A percentile compares a stretch with the other conserved stretches of the same genome.
phyloP scores from a whole-genome alignment of 2,888 invertebrate species.

The Sminthurides aquaticus region DNA sequence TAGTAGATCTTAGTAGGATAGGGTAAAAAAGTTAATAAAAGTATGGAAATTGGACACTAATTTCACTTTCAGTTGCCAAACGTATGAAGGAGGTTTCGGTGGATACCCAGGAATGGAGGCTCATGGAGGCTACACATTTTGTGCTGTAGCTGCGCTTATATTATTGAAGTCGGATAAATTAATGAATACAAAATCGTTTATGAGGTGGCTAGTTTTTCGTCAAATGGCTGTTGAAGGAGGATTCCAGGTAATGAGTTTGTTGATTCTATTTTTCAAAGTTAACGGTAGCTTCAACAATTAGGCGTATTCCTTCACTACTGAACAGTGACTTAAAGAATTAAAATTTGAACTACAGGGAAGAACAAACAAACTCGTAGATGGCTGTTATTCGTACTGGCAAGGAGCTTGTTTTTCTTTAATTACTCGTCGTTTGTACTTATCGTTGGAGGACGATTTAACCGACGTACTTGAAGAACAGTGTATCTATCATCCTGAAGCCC shows the following conservation, averaged over 20 bases:
- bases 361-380: constrained; percentile 96
- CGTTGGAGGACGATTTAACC: constrained; percentile 19
- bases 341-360: constrained; percentile 97
- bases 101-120: constrained; percentile 93
- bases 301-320: too few relatives aligned
- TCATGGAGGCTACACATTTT: constrained; percentile 98
- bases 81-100: constrained; percentile 97
- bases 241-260: constrained; percentile 29
- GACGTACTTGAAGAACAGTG: constrained; percentile 49
- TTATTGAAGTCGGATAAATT: constrained; percentile 67
- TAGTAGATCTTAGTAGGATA: background rate
- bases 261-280: background rate
- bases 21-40: too few relatives aligned
- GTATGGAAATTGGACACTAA: too few relatives aligned
- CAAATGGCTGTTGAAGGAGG: constrained; percentile 41
- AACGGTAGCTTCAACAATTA: too few relatives aligned
- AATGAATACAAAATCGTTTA: constrained; percentile 66
- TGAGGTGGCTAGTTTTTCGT: constrained; percentile 45
- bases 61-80: constrained; percentile 68
- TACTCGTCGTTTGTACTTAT: constrained; percentile 19
- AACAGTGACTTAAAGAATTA: too few relatives aligned
- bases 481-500: constrained; percentile 75
- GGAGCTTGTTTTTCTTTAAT: constrained; percentile 85
- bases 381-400: constrained; percentile 99
- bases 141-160: constrained; percentile 83